Conservation (phyloP, 2,888 invertebrate genomes). For the Meandrusa payeni region DNA sequence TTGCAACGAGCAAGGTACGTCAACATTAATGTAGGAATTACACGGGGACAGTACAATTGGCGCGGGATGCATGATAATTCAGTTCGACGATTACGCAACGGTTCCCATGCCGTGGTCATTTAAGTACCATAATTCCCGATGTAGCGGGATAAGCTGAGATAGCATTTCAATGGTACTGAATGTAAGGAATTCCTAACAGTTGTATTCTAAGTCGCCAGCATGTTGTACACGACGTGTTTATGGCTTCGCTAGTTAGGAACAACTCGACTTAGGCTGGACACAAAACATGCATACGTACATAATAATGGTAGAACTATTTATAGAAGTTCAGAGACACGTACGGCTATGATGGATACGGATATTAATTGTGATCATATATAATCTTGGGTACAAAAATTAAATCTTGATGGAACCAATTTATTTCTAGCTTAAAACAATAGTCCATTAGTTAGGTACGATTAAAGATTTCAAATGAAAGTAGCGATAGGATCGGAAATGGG, state of each 20-base stretch:
- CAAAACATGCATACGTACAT: neutral
- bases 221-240: constrained; percentile 28
- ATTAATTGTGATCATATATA: constrained; percentile 2
- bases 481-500: constrained; percentile 6
- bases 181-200: constrained; percentile 49
- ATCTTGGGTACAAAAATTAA: constrained; percentile 4
- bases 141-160: constrained; percentile 35
- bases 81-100: constrained; percentile 34
- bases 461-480: neutral
- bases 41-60: constrained; percentile 19
- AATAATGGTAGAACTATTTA: neutral
- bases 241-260: constrained; percentile 7
- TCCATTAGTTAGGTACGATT: constrained; percentile 2
- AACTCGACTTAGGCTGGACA: neutral
- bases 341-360: neutral
- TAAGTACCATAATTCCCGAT: constrained; percentile 38
- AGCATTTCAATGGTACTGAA: constrained; percentile 41
- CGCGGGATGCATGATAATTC: constrained; percentile 23
- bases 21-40: constrained; percentile 9
- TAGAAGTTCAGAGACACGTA: constrained; percentile 5
- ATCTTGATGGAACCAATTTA: neutral
- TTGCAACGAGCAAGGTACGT: constrained; percentile 7
- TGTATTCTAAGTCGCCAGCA: constrained; percentile 39
- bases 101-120: constrained; percentile 33
- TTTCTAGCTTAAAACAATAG: constrained; percentile 9